Conservation (phyloP, 2,888 invertebrate species). For the Luperina testacea region DNA sequence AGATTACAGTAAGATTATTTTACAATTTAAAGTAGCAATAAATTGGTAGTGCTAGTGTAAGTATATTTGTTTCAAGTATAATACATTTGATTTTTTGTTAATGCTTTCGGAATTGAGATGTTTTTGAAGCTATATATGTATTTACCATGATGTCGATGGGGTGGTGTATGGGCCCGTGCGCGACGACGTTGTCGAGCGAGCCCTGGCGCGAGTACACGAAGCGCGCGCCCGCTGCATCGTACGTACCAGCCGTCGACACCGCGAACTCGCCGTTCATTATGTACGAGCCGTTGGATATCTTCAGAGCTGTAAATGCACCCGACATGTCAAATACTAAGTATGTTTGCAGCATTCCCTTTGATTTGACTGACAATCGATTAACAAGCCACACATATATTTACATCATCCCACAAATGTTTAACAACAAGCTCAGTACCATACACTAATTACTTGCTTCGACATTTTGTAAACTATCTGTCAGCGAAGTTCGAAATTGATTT, state of each 20-base stretch:
- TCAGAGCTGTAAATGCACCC: conserved; percentile 91
- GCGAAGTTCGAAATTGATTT: conserved; percentile 74
- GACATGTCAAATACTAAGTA: conserved; percentile 51
- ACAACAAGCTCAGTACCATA: conserved; percentile 37
- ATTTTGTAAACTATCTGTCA: conserved; percentile 70
- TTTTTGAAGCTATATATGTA: neutral
- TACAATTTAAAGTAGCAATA: conserved; percentile 45
- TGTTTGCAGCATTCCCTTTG: conserved; percentile 28
- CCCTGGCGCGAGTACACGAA: conserved; percentile 94
- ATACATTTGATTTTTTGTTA: conserved; percentile 18
- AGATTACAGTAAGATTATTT: too few species aligned
- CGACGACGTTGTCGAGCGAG: conserved; percentile 93
- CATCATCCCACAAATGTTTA: conserved; percentile 44
- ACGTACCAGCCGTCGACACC: conserved; percentile 93
- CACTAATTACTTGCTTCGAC: conserved; percentile 67
- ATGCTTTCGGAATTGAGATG: conserved; percentile 9
- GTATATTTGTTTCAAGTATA: neutral
- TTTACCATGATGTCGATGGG: conserved; percentile 95
- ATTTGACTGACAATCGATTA: conserved; percentile 46
- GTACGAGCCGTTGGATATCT: conserved; percentile 93
- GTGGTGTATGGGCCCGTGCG: conserved; percentile 94
- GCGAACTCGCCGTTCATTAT: conserved; percentile 96
- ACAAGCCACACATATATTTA: conserved; percentile 39
- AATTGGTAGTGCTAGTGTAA: conserved; percentile 37
- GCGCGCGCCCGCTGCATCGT: conserved; percentile 94